These are phyloP conservation scores for Porites rus DNA, from an alignment of 92 coral and sea anemone genomes.

Conservation along the genomic window DNA sequence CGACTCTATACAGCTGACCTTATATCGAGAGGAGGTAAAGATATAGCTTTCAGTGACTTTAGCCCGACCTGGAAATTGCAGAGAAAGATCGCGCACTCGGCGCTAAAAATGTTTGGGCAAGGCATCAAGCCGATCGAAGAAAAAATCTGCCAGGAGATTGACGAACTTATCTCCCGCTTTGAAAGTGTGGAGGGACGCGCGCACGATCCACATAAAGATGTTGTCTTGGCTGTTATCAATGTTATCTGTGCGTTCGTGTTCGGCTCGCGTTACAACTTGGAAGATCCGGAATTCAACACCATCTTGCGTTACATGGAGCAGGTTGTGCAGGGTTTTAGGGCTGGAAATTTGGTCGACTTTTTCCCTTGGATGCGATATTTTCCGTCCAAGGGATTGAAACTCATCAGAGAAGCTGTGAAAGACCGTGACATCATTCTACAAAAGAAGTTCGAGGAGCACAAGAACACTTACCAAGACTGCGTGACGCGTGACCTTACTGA, in stretches of 20 bases:
- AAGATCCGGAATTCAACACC: conserved; percentile 88
- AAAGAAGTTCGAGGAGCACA: conserved; percentile 89
- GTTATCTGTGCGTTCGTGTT: conserved; percentile 93
- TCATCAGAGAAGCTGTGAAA: conserved; percentile 81
- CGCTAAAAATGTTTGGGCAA: conserved; percentile 88
- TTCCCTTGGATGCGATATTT: conserved; percentile 93
- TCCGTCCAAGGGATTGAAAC: conserved; percentile 80
- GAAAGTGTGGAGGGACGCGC: conserved; percentile 71
- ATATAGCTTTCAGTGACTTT: conserved; percentile 93
- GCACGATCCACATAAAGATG: conserved; percentile 77
- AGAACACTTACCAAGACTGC: conserved; percentile 80
- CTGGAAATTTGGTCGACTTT: conserved; percentile 93
- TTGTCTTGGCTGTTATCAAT: conserved; percentile 87
- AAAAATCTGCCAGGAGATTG: conserved; percentile 81
- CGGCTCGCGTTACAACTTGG: conserved; percentile 86
- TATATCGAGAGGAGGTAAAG: conserved; percentile 91
- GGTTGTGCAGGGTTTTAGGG: conserved; percentile 89
- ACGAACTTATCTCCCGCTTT: conserved; percentile 81
- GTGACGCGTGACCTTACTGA: conserved; percentile 97
- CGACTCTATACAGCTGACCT: conserved; percentile 84
- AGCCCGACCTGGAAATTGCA: conserved; percentile 93
- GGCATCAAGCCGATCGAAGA: conserved; percentile 84
- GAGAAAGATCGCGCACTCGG: conserved; percentile 95
- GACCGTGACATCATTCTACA: conserved; percentile 84
- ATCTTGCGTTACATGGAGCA: conserved; percentile 80